Evolutionary conservation across 2,888 invertebrate genomes (phyloP).

Genomic region (Trichopoda pennipes): DNA sequence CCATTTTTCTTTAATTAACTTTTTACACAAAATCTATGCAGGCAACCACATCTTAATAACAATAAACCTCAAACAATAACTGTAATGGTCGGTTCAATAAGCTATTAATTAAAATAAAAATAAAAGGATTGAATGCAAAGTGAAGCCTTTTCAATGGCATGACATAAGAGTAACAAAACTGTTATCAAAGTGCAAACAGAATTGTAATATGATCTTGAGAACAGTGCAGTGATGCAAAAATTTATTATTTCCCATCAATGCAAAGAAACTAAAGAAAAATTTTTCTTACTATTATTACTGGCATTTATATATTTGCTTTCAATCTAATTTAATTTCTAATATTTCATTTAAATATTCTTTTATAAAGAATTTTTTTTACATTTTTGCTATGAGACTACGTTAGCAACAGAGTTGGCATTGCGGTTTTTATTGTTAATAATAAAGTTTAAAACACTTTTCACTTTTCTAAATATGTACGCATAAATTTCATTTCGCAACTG

Average conservation of each 20-base stretch:
- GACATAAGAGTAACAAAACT: constrained; percentile 39
- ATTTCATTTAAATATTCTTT: no score
- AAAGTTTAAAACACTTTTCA: no score
- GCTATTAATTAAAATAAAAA: background rate
- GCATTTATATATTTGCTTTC: no score
- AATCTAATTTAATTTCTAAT: no score
- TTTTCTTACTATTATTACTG: no score
- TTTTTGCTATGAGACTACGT: no score
- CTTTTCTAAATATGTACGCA: no score
- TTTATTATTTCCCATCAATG: background rate
- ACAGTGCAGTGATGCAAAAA: constrained; percentile 8
- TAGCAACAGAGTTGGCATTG: no score
- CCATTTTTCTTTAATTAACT: constrained; percentile 1
- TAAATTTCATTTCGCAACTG: no score
- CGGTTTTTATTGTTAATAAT: no score
- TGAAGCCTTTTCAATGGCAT: constrained; percentile 19
- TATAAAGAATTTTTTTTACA: no score
- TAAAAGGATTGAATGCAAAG: background rate
- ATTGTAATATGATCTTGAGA: constrained; percentile 15
- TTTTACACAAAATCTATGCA: constrained; percentile 29
- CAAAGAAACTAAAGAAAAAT: background rate
- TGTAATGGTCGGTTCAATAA: constrained; percentile 4
- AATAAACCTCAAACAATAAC: constrained; percentile 45
- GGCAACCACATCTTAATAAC: constrained; percentile 44
- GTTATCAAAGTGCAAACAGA: constrained; percentile 28